Percentiles rank a stretch among this genome's conserved stretches.
phyloP scores from a whole-genome alignment of 2,888 invertebrate genomes.

The Eretmocerus hayati region DNA sequence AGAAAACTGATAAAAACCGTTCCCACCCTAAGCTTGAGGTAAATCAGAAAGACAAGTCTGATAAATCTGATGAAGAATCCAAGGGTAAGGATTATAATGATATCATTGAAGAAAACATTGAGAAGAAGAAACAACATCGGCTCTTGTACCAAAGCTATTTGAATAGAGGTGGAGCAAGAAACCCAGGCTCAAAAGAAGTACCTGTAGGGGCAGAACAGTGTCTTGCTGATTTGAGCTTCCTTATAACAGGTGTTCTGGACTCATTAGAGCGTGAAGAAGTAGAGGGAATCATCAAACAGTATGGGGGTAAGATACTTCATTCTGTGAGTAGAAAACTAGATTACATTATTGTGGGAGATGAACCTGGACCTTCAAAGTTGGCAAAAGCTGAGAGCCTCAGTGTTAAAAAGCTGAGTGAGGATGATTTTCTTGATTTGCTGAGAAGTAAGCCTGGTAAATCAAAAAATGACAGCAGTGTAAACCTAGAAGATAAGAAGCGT shows the following conservation, averaged over 20 bases:
- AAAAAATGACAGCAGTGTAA: conserved; percentile 7
- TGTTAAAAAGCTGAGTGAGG: conserved; percentile 71
- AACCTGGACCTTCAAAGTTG: conserved; percentile 78
- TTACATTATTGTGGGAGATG: conserved; percentile 78
- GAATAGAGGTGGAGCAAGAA: conserved; percentile 69
- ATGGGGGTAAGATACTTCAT: conserved; percentile 72
- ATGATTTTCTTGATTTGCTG: conserved; percentile 75
- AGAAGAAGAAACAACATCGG: conserved; percentile 59
- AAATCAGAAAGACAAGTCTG: conserved; percentile 4
- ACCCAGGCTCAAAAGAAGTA: conserved; percentile 75
- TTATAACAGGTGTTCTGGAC: conserved; percentile 81
- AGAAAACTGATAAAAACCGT: conserved; percentile 1
- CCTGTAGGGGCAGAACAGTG: conserved; percentile 74
- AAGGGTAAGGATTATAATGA: conserved; percentile 30
- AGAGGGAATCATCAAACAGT: conserved; percentile 63
- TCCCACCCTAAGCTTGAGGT: conserved; percentile 5
- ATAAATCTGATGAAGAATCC: conserved; percentile 4
- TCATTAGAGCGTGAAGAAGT: conserved; percentile 80
- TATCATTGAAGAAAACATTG: conserved; percentile 62
- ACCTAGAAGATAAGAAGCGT: conserved; percentile 2
- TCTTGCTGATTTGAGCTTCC: conserved; percentile 62
- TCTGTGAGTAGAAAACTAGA: conserved; percentile 72
- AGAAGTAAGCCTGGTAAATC: conserved; percentile 50
- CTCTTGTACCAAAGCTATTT: conserved; percentile 69
- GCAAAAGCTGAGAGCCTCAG: conserved; percentile 60